Evolutionary conservation across 2,113 vertebrate species (phyloP).

Genomic region (Gymnobelideus leadbeateri): DNA sequence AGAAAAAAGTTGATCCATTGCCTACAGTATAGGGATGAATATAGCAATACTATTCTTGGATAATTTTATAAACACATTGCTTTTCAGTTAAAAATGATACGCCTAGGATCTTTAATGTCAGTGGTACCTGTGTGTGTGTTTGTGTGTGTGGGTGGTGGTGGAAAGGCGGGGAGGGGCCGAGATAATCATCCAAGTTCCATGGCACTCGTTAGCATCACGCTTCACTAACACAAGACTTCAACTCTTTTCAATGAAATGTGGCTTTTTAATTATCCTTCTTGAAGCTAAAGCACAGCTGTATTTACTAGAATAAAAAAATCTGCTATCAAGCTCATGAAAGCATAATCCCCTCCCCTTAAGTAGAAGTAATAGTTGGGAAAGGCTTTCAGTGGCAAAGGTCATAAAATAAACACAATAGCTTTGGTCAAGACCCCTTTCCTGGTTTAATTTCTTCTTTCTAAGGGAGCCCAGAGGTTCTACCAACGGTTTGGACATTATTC

Average conservation of each 20-base stretch:
- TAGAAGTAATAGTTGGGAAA: background rate
- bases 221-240: background rate
- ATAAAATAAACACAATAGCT: background rate
- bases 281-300: background rate
- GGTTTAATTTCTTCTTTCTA: background rate
- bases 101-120: background rate
- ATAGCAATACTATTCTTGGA: background rate
- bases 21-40: background rate
- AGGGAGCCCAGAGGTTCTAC: background rate
- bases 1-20: background rate
- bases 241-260: background rate
- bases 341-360: background rate
- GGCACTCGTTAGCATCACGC: background rate
- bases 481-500: background rate
- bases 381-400: background rate
- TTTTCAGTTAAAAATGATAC: background rate
- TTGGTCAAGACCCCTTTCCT: background rate
- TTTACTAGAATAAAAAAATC: background rate
- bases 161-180: background rate
- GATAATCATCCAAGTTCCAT: background rate
- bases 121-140: background rate
- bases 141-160: background rate
- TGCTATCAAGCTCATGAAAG: background rate
- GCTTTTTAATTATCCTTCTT: background rate
- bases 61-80: background rate